Evolutionary conservation across 2,113 vertebrate species (phyloP).

Genomic region (Corythoichthys haematopterus): DNA sequence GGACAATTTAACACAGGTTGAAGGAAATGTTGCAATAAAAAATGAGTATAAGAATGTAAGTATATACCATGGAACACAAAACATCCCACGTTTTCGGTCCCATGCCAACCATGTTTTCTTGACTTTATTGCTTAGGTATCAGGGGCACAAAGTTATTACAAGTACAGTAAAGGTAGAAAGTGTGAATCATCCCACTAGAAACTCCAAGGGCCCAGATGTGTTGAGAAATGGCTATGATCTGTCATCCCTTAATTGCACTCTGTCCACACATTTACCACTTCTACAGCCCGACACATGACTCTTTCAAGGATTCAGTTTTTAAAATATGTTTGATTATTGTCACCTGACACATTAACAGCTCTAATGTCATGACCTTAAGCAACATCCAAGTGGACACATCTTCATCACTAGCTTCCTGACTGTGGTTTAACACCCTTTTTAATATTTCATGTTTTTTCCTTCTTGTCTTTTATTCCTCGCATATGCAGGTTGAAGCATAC

Average conservation of each 20-base stretch:
- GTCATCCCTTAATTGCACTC: constrained; percentile 43
- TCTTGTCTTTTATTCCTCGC: constrained; percentile 55
- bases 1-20: not conserved
- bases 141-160: constrained; percentile 49
- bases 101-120: constrained; percentile 50
- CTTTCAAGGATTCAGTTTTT: constrained; percentile 4
- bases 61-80: not conserved
- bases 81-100: constrained; percentile 20
- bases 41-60: not conserved
- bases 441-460: constrained; percentile 66
- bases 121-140: constrained; percentile 58
- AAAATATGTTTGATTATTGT: not conserved
- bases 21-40: not conserved
- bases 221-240: constrained; percentile 43
- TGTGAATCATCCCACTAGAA: constrained; percentile 38
- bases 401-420: constrained; percentile 9
- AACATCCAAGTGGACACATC: constrained; percentile 9
- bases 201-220: constrained; percentile 40
- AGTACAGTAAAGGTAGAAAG: constrained; percentile 34
- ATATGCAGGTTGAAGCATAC: constrained; percentile 20
- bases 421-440: constrained; percentile 42
- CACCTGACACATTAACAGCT: not conserved
- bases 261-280: constrained; percentile 17
- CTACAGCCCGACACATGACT: constrained; percentile 15
- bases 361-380: constrained; percentile 8